A percentile compares a stretch with the other conserved stretches of the same genome.
Conservation (phyloP, 2,888 invertebrate genomes). For the Drosophila acutilabella region DNA sequence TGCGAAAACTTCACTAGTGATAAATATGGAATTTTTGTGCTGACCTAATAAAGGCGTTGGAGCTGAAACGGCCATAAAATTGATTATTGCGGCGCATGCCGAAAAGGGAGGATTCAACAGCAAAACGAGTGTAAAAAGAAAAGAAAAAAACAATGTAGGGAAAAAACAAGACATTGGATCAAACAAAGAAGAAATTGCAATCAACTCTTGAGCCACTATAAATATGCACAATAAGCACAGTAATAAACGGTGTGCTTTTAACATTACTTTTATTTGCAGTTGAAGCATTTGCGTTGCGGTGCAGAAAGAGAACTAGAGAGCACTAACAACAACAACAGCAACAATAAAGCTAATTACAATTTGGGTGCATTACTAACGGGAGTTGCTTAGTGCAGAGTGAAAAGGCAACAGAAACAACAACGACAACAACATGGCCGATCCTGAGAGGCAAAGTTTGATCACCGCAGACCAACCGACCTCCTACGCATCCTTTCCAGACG, state of each 20-base stretch:
- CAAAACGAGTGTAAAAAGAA: slow-evolving; percentile 37
- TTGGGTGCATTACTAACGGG: slow-evolving; percentile 55
- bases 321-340: slow-evolving; percentile 32
- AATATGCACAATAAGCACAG: slow-evolving; percentile 39
- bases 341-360: slow-evolving; percentile 48
- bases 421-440: slow-evolving; percentile 80
- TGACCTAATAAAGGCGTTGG: slow-evolving; percentile 16
- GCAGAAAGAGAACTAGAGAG: slow-evolving; percentile 33
- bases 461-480: slow-evolving; percentile 75
- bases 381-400: slow-evolving; percentile 35
- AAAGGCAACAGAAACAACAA: slow-evolving; percentile 6
- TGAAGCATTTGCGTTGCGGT: slow-evolving; percentile 70
- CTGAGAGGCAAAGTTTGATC: slow-evolving; percentile 83
- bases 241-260: slow-evolving; percentile 31
- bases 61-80: slow-evolving; percentile 44
- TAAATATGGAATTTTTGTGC: slow-evolving; percentile 23
- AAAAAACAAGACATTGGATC: slow-evolving; percentile 51
- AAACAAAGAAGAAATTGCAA: slow-evolving; percentile 66
- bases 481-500: slow-evolving; percentile 74
- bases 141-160: slow-evolving; percentile 49
- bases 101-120: slow-evolving; percentile 75
- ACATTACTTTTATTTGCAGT: slow-evolving; percentile 54
- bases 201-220: slow-evolving; percentile 20
- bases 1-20: slow-evolving; percentile 10
- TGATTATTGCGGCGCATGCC: slow-evolving; percentile 80